Evolutionary conservation across 2,113 vertebrate genomes (phyloP), one percentile per base, ranked within the genome.

Genomic region (Elanoides forficatus): DNA sequence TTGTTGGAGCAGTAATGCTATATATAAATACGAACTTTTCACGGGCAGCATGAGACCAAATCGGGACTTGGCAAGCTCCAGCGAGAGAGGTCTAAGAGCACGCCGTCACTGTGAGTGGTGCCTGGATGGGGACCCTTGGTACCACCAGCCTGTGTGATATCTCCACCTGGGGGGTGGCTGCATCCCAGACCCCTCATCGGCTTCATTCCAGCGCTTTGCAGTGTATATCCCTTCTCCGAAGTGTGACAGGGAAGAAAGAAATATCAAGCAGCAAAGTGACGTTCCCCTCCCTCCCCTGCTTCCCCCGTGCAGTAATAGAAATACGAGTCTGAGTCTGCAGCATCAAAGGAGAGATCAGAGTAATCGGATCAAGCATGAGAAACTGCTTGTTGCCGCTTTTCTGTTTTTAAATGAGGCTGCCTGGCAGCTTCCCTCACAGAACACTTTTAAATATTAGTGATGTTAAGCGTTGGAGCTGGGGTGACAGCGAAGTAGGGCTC

Each of bases 331-430:
- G 94, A 98, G 91, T 88, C 93, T 94, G 87, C 89, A 68, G 98
- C 94, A 96, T 98, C 96, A 96, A 97, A 98, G 97, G 97, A 81
- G 92, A 97, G 97, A 98, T 98, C 97, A 96, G 84, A 93, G 97
- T 95, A 93, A 96, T 97, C 59, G 73, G 97, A 98, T 98, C 96
- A 96, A 95, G 95, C 93, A 56, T 63, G 96, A 97, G 95, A 67
- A 98, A 95, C 96, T 93, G 95, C 97, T 98, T 97, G 94, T 98
- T 98, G 97, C 92, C 10, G 80, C 94, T 81, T 95, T 95, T 87
- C 93, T 95, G 94, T 86, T 94, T 95, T 86, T 67, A 88, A 91
- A 94, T 71, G 95, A 97, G 94, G 90, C 93, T 88, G 97, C 90
- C 52, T 94, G 94, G 96, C 95, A 94, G 95, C 88, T 81, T 73